Percentiles rank a stretch among this genome's conserved stretches.
phyloP scores from a whole-genome alignment of 2,113 vertebrate genomes.

The Corythaeola cristata region DNA sequence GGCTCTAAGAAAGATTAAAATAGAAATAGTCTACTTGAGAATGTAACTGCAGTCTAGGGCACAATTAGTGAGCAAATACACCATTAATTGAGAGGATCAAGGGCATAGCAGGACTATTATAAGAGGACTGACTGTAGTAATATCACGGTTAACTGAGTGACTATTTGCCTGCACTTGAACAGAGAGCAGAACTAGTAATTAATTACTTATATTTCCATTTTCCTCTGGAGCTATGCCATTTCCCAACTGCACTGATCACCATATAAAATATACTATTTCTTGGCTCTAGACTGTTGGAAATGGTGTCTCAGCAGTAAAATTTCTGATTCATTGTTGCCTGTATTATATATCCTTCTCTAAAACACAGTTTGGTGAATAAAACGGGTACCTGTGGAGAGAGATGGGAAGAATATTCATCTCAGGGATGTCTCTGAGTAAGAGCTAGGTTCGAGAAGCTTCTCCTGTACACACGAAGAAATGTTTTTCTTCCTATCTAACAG shows the following conservation, averaged over 20 bases:
- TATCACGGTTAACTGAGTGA: neutral
- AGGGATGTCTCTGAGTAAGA: neutral
- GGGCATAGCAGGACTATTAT: neutral
- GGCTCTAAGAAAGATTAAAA: neutral
- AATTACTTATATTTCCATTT: neutral
- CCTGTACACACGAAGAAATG: rapidly evolving
- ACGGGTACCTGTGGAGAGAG: neutral
- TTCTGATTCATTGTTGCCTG: neutral
- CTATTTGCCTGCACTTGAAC: neutral
- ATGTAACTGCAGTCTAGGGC: neutral
- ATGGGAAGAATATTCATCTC: neutral
- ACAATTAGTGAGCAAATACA: neutral
- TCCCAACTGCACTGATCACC: neutral
- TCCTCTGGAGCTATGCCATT: neutral
- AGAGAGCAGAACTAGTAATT: neutral
- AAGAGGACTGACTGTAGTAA: neutral
- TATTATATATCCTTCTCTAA: neutral
- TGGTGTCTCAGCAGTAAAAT: neutral
- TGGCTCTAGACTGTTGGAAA: neutral
- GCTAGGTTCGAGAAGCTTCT: neutral
- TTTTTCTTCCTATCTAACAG: neutral
- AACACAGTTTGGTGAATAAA: neutral
- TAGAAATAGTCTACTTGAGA: neutral
- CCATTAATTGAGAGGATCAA: neutral
- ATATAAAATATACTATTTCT: neutral